Conservation (phyloP, 2,888 invertebrate species). For the Drosophila diplacantha region DNA sequence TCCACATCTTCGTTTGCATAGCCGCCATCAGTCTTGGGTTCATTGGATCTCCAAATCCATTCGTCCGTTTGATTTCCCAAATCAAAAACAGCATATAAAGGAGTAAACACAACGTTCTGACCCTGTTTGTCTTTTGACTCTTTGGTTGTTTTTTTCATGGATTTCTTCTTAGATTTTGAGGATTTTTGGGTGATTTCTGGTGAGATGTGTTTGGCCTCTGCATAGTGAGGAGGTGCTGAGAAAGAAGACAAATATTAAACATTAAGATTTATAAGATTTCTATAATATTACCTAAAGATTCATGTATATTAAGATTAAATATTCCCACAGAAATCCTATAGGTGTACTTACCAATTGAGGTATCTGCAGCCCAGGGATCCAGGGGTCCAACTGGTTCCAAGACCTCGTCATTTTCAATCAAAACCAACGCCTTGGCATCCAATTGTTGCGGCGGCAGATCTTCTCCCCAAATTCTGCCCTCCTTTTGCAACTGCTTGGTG, state of each 20-base stretch:
- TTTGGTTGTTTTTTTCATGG: not conserved
- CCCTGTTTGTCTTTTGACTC: constrained; percentile 16
- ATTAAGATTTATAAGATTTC: no score
- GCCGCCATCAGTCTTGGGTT: constrained; percentile 11
- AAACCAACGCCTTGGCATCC: constrained; percentile 51
- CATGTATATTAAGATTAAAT: no score
- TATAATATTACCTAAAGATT: no score
- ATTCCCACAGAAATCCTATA: not conserved
- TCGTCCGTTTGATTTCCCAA: constrained; percentile 18
- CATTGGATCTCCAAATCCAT: constrained; percentile 3
- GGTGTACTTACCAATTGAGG: constrained; percentile 49
- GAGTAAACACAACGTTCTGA: constrained; percentile 35
- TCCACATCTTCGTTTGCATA: constrained; percentile 36
- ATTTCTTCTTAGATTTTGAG: constrained; percentile 36
- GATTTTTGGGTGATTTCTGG: constrained; percentile 4
- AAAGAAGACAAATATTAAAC: not conserved
- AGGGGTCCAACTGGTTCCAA: not conserved
- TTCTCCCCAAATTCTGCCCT: constrained; percentile 26
- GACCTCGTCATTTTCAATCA: constrained; percentile 27
- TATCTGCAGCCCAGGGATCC: constrained; percentile 60
- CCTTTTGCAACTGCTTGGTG: constrained; percentile 32
- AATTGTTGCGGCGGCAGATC: constrained; percentile 47
- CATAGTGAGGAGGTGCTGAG: constrained; percentile 74
- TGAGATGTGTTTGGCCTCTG: constrained; percentile 69
- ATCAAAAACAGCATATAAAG: constrained; percentile 52